Conservation (phyloP, 2,113 vertebrate genomes). For the Hoplias malabaricus region DNA sequence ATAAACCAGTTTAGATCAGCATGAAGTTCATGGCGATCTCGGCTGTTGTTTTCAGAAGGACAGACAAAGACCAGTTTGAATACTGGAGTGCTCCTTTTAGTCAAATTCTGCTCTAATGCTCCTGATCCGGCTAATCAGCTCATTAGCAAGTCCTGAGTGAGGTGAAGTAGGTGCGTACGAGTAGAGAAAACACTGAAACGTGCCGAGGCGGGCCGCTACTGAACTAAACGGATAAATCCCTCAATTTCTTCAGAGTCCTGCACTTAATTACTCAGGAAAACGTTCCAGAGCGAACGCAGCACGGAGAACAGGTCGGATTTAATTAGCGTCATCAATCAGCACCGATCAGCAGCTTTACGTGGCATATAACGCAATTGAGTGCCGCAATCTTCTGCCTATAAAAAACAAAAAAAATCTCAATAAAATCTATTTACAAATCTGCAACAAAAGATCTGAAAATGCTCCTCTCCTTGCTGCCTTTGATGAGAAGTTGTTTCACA, state of each 20-base stretch:
- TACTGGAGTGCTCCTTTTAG: too few species aligned
- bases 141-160: too few species aligned
- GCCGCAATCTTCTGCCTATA: not conserved
- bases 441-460: slow-evolving; percentile 21
- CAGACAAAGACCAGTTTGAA: too few species aligned
- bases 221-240: not conserved
- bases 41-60: too few species aligned
- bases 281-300: not conserved
- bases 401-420: too few species aligned
- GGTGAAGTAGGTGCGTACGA: too few species aligned
- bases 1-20: too few species aligned
- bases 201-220: not conserved
- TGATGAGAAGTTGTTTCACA: slow-evolving; percentile 48
- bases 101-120: too few species aligned
- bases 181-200: not conserved
- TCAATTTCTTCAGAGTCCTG: not conserved
- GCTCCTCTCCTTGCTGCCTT: slow-evolving; percentile 14
- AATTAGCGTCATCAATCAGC: slow-evolving; percentile 9
- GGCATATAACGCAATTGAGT: not conserved
- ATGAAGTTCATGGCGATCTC: too few species aligned
- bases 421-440: slow-evolving; percentile 20
- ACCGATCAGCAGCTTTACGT: not conserved
- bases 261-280: not conserved
- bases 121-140: too few species aligned
- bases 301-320: not conserved